phyloP scores from a whole-genome alignment of 1,140 invertebrate species.

The Drosophila ogumai region DNA sequence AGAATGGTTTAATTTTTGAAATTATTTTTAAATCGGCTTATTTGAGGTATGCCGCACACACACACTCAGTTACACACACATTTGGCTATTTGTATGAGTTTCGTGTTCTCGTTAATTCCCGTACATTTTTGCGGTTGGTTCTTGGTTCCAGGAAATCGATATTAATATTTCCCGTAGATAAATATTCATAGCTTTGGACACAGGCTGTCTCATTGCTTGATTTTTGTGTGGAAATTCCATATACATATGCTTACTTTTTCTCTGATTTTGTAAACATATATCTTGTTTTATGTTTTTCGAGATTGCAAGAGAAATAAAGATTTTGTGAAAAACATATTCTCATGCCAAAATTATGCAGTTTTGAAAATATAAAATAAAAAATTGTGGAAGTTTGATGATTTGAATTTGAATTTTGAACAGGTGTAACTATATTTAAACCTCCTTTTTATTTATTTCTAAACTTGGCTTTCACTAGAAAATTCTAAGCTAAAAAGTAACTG shows the following conservation, averaged over 20 bases:
- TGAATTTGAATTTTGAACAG: background rate
- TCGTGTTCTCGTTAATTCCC: constrained; percentile 1
- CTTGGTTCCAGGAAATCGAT: constrained; percentile 1
- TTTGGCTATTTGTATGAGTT: constrained; percentile 10
- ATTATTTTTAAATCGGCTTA: constrained; percentile 76
- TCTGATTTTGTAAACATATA: constrained; percentile 18
- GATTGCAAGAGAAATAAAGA: background rate
- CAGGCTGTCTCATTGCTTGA: background rate
- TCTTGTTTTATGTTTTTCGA: background rate
- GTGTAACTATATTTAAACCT: background rate
- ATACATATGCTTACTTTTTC: background rate
- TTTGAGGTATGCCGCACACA: constrained; percentile 39
- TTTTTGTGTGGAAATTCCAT: background rate
- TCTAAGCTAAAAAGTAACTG: background rate
- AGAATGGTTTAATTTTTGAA: constrained; percentile 61
- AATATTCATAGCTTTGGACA: constrained; percentile 18
- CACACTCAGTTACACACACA: constrained; percentile 12
- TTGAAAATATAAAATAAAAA: background rate
- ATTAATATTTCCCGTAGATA: constrained; percentile 18
- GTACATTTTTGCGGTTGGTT: background rate
- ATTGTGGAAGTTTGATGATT: background rate
- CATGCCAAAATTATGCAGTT: background rate
- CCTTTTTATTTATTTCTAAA: background rate
- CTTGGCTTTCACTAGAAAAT: no score
- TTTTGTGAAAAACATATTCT: background rate